Evolutionary conservation across 2,113 vertebrate genomes (phyloP).

Genomic region (Protobothrops mucrosquamatus): DNA sequence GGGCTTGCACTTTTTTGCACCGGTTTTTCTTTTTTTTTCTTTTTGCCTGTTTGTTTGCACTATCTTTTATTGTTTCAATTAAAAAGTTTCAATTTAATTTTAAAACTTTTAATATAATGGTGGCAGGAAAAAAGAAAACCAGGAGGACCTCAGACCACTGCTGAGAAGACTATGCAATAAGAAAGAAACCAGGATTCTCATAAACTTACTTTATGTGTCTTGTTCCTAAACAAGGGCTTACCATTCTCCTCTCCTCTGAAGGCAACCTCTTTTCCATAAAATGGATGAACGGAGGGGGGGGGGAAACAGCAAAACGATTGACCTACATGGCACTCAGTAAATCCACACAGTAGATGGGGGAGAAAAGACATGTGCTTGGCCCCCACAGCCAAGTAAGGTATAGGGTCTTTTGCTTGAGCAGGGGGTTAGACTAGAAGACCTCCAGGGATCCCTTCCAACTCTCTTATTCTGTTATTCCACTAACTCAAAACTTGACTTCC

Average conservation of each 20-base stretch:
- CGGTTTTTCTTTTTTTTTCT: no score
- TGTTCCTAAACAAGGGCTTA: background rate
- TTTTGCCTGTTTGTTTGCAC: no score
- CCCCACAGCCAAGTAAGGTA: background rate
- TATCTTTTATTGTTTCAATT: no score
- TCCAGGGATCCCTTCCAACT: no score
- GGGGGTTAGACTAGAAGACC: no score
- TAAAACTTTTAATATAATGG: no score
- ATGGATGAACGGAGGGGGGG: background rate
- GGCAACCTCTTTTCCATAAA: background rate
- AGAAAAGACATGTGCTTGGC: background rate
- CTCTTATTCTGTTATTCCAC: no score
- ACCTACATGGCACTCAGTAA: background rate
- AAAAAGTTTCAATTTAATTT: no score
- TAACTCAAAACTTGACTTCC: background rate
- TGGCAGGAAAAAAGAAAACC: background rate
- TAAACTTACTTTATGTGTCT: background rate
- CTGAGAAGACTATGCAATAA: background rate
- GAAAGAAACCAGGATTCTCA: background rate
- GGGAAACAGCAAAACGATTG: background rate
- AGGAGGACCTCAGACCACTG: background rate
- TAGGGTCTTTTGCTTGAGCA: no score
- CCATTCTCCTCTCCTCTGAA: background rate
- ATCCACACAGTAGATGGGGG: background rate
- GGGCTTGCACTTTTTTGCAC: no score